Conservation (phyloP, 92 coral and sea anemone species). For the Actinernus sp. region DNA sequence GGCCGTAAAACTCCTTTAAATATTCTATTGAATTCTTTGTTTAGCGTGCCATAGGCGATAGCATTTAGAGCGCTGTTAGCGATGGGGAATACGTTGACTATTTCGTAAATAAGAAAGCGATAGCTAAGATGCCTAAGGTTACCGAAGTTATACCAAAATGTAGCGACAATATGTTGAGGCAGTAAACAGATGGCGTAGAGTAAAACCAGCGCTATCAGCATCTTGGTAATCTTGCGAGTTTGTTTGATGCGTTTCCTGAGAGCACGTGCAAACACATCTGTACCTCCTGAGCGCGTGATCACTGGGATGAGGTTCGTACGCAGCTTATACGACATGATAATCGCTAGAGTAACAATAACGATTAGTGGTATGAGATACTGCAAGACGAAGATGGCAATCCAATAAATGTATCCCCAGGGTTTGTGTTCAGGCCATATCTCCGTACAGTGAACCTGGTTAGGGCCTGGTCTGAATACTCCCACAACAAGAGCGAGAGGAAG, state of each 20-base stretch:
- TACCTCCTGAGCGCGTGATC: conserved; percentile 21
- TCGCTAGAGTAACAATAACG: conserved; percentile 56
- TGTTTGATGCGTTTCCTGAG: conserved; percentile 64
- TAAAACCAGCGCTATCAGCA: conserved; percentile 77
- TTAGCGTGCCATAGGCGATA: conserved; percentile 86
- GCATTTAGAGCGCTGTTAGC: conserved; percentile 92
- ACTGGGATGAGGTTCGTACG: conserved; percentile 20
- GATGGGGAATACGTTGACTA: conserved; percentile 85
- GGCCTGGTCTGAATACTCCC: not conserved
- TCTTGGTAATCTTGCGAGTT: conserved; percentile 74
- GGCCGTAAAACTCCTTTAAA: conserved; percentile 73
- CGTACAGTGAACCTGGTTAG: not conserved
- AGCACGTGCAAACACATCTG: conserved; percentile 42
- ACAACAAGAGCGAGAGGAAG: conserved; percentile 19
- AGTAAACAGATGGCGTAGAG: conserved; percentile 84
- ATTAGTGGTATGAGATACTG: conserved; percentile 76
- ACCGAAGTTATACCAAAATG: conserved; percentile 73
- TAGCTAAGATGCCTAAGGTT: conserved; percentile 15
- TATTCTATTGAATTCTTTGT: conserved; percentile 76
- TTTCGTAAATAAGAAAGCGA: conserved; percentile 27
- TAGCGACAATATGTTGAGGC: conserved; percentile 79
- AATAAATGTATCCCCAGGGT: conserved; percentile 34
- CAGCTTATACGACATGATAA: conserved; percentile 41
- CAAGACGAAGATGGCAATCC: conserved; percentile 74
- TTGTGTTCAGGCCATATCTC: conserved; percentile 31